phyloP scores from a whole-genome alignment of 2,113 vertebrate genomes.

The Dasyurus viverrinus region DNA sequence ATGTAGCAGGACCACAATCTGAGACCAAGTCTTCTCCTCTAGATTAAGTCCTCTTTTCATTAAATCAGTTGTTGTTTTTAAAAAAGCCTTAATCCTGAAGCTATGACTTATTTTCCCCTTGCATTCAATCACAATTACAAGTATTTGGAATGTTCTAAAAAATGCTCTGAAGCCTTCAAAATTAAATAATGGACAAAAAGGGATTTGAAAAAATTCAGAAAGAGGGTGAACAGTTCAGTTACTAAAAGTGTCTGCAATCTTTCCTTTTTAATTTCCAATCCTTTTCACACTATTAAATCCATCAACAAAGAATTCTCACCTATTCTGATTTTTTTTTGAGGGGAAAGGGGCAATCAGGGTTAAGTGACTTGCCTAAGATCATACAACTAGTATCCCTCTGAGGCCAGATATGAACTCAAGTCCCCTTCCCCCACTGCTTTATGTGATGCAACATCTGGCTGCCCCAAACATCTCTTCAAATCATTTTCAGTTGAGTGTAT shows the following conservation, averaged over 20 bases:
- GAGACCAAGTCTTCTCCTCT: background rate
- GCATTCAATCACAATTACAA: background rate
- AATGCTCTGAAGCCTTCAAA: background rate
- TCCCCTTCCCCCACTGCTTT: too few species aligned
- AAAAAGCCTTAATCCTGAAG: background rate
- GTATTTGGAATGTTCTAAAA: background rate
- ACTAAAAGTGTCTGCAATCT: background rate
- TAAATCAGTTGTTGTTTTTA: background rate
- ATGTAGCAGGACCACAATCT: background rate
- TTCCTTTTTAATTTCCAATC: background rate
- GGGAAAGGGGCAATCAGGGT: too few species aligned
- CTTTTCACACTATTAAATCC: background rate
- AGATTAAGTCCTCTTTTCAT: background rate
- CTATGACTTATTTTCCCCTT: background rate
- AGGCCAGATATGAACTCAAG: too few species aligned
- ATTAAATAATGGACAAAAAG: slow-evolving; percentile 14
- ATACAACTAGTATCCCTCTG: too few species aligned
- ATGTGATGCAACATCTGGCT: too few species aligned
- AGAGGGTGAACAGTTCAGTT: background rate
- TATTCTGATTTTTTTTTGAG: background rate
- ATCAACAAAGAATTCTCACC: background rate
- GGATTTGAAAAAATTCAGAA: background rate
- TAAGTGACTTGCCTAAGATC: too few species aligned
- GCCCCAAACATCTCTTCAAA: background rate
- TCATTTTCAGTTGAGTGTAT: background rate